Conservation (phyloP, 2,888 invertebrate species). For the Tipula lateralis region DNA sequence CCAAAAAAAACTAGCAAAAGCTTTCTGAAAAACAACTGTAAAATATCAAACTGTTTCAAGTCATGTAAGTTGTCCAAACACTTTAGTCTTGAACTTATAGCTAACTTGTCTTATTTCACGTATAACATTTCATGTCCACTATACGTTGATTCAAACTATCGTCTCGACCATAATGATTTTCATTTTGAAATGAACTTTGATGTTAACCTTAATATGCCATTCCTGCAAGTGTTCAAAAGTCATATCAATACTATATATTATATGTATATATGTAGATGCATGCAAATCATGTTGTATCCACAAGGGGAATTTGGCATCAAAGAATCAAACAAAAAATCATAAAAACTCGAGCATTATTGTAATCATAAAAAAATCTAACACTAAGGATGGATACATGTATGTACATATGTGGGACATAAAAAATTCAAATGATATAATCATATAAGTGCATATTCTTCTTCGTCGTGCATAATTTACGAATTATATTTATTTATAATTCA, state of each 20-base stretch:
- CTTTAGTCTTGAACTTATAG: no score
- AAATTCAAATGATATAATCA: neutral
- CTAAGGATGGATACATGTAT: no score
- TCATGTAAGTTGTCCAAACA: no score
- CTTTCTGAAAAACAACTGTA: no score
- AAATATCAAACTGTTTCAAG: no score
- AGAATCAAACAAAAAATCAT: neutral
- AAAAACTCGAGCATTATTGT: neutral
- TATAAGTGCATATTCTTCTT: neutral
- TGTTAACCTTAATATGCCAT: no score
- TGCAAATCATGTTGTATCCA: neutral
- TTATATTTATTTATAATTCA: slow-evolving; percentile 4
- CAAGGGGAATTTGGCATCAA: neutral
- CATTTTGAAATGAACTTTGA: no score
- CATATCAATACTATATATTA: neutral
- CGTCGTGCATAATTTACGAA: neutral
- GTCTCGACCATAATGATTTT: no score
- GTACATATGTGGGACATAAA: neutral
- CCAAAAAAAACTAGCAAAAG: no score
- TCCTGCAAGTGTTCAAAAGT: neutral
- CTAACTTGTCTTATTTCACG: no score
- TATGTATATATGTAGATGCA: neutral
- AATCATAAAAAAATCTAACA: neutral
- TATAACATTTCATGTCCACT: no score
- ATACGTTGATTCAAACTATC: no score